phyloP scores from a whole-genome alignment of 1,140 invertebrate species.

The Bombus terrestris region DNA sequence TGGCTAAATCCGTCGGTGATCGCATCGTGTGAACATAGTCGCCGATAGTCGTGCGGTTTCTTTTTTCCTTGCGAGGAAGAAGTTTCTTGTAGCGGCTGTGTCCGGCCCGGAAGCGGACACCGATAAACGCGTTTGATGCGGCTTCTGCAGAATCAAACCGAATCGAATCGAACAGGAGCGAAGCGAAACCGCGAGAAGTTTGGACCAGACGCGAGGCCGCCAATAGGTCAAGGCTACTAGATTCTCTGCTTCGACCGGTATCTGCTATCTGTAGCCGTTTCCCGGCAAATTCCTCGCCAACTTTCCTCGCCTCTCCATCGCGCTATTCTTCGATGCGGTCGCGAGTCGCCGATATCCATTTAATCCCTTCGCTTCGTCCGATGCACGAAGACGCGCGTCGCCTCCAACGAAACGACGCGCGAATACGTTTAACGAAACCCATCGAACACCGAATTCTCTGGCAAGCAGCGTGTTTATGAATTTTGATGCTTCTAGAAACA shows the following conservation, averaged over 20 bases:
- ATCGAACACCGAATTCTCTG: too few relatives aligned
- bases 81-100: background rate
- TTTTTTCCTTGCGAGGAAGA: background rate
- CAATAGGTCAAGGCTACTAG: constrained; percentile 67
- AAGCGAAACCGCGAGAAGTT: constrained; percentile 63
- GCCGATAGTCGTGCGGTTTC: background rate
- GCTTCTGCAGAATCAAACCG: constrained; percentile 44
- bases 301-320: background rate
- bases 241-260: constrained; percentile 24
- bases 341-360: background rate
- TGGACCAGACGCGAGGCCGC: constrained; percentile 56
- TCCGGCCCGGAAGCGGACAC: background rate
- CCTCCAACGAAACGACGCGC: too few relatives aligned
- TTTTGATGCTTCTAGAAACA: background rate
- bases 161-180: background rate
- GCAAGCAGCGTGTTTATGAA: background rate
- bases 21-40: background rate
- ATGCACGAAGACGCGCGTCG: background rate
- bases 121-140: constrained; percentile 40
- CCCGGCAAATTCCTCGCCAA: constrained; percentile 51
- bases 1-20: background rate
- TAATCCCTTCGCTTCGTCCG: too few relatives aligned
- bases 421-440: too few relatives aligned
- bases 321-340: background rate
- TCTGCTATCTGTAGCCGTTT: constrained; percentile 24